Percentiles rank a stretch among this genome's conserved stretches.
phyloP scores from a whole-genome alignment of 2,113 vertebrate genomes.

The Andinoacara biseriatus region DNA sequence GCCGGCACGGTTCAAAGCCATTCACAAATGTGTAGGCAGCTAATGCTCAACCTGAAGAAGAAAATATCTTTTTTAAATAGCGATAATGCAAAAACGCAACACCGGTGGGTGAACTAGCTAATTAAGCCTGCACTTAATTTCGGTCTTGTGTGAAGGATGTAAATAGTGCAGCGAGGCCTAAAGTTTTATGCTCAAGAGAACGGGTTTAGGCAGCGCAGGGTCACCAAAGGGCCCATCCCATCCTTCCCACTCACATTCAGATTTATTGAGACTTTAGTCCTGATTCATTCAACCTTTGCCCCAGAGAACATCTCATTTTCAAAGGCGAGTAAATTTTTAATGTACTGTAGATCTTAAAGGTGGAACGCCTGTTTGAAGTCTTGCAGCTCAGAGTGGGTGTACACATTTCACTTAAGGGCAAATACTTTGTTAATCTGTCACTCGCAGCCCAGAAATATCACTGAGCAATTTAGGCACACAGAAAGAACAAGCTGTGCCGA shows the following conservation, averaged over 20 bases:
- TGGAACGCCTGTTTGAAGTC: constrained; percentile 19
- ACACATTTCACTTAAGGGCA: constrained; percentile 23
- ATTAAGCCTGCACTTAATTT: constrained; percentile 2
- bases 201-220: constrained; percentile 1
- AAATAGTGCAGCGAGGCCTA: neutral
- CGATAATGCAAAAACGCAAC: neutral
- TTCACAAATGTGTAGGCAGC: constrained; percentile 44
- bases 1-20: constrained; percentile 28
- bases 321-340: constrained; percentile 13
- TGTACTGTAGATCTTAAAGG: constrained; percentile 12
- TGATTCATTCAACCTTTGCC: constrained; percentile 25
- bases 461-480: neutral
- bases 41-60: neutral
- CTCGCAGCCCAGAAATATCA: constrained; percentile 18
- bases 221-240: constrained; percentile 9
- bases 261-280: constrained; percentile 6
- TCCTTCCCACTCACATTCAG: constrained; percentile 9
- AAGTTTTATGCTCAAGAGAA: neutral
- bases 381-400: constrained; percentile 12
- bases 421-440: constrained; percentile 34
- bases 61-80: neutral
- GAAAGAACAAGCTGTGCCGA: constrained; percentile 2
- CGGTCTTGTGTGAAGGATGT: neutral
- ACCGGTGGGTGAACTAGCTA: neutral
- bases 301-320: constrained; percentile 22